Evolutionary conservation across 1,140 invertebrate genomes (phyloP), one percentile per base, ranked within the genome.

Genomic region (Panagrolaimus sp.): DNA sequence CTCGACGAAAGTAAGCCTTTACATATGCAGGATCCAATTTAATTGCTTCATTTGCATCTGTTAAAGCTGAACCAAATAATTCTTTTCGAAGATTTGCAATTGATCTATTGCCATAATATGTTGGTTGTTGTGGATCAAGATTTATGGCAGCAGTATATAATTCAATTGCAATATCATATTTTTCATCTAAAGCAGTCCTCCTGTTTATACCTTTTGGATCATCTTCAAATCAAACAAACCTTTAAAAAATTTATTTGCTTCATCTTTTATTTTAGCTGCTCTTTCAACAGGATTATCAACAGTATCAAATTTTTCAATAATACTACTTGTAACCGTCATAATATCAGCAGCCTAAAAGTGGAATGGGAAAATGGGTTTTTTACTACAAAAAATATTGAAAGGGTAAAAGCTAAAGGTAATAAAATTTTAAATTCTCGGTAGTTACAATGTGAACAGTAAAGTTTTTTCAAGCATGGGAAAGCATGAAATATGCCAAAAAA

Each of bases 121-220:
- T 88, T 23, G 93, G 91, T 79, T 89, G 87, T 72, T 77, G 81
- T 5, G 92, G 89, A 84, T 93, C 90, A 75, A 90, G 85, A 72
- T 92, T 89, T 84, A 98, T 96, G 71, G 93, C 93, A 87, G 91
- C 88, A 73, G 90, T 88, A 84, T 98, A 98, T 65, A 91, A 87
- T 67, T 91, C 89, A 74, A 96, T 92, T 57, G 95, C 92, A 84
- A 89, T 86, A 74, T 89, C 86, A 84, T 92, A 98, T 76, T 92
- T 88, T 88, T 94, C 89, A 81, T 91, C 93, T 96, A 86, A 70
- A 88, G 87, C n/a, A n/a, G n/a, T n/a, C n/a, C 69, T 31, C 9
- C 9, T 0, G 14, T 46, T 31, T 45, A n/a, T 75, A 46, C 43
- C 11, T 23, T 25, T 57, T 11, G 8, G 27, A 14, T 0, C 53